Conservation (phyloP, 2,888 invertebrate species). For the Lasioglossum lativentre region DNA sequence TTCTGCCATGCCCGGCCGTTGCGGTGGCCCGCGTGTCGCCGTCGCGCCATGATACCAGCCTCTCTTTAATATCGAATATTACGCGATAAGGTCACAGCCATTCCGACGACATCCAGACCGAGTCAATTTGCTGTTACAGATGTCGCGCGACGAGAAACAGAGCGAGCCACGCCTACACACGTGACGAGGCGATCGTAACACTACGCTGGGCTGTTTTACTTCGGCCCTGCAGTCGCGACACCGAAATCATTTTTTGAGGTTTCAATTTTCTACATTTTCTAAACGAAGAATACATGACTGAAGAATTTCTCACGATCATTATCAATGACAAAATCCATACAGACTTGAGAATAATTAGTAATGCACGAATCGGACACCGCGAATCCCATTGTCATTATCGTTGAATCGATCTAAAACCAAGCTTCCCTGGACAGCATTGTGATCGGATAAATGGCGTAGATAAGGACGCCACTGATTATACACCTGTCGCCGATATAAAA, state of each 20-base stretch:
- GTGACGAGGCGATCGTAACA: accelerated
- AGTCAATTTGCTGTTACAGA: conserved; percentile 45
- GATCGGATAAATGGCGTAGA: conserved; percentile 43
- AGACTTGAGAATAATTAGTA: not conserved
- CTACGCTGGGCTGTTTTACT: not conserved
- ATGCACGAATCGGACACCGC: not conserved
- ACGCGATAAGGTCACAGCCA: conserved; percentile 38
- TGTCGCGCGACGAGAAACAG: conserved; percentile 8
- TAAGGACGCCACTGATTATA: conserved; percentile 47
- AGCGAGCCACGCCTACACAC: not conserved
- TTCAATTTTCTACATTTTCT: not conserved
- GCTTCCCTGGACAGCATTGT: conserved; percentile 19
- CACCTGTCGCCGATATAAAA: conserved; percentile 34
- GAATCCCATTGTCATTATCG: conserved; percentile 15
- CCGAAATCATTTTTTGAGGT: no score
- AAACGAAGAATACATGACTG: not conserved
- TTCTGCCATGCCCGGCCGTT: conserved; percentile 7
- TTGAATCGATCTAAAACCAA: conserved; percentile 27
- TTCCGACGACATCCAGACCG: not conserved
- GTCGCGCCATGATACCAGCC: not conserved
- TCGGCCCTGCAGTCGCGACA: not conserved
- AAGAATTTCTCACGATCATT: not conserved
- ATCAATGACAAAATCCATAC: not conserved
- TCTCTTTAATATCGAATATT: conserved; percentile 54
- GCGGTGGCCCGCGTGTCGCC: conserved; percentile 11